Conservation (phyloP, 2,888 invertebrate species). For the Anagyrus pseudococci region DNA sequence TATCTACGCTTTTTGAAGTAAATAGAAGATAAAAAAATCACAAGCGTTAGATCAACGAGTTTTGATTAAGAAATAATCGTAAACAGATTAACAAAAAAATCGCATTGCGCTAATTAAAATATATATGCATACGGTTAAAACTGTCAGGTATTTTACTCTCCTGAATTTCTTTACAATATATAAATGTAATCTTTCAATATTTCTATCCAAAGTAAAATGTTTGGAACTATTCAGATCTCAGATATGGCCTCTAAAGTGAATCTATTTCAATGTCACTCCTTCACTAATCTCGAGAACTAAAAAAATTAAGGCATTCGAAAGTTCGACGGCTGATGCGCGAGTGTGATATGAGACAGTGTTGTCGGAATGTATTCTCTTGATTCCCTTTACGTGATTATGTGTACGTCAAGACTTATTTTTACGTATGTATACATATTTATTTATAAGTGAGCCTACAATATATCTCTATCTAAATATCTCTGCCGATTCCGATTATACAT, state of each 20-base stretch:
- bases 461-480: conserved; percentile 9
- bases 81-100: neutral
- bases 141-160: no score
- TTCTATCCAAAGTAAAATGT: conserved; percentile 4
- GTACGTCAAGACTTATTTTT: conserved; percentile 7
- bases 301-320: conserved; percentile 25
- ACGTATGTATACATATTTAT: conserved; percentile 6
- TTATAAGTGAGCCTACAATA: conserved; percentile 4
- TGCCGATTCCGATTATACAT: conserved; percentile 16
- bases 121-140: no score
- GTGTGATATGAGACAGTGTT: conserved; percentile 34
- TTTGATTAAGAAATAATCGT: neutral
- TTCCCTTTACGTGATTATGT: conserved; percentile 15
- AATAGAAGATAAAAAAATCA: neutral
- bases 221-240: neutral
- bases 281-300: neutral
- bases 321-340: conserved; percentile 17
- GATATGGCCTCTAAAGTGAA: no score
- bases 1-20: neutral
- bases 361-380: conserved; percentile 19
- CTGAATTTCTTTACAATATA: conserved; percentile 9
- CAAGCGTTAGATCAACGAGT: neutral
- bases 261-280: no score
- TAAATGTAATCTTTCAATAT: neutral
- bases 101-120: neutral